phyloP scores from a whole-genome alignment of 2,888 invertebrate genomes.

The Lucinisca nassula region DNA sequence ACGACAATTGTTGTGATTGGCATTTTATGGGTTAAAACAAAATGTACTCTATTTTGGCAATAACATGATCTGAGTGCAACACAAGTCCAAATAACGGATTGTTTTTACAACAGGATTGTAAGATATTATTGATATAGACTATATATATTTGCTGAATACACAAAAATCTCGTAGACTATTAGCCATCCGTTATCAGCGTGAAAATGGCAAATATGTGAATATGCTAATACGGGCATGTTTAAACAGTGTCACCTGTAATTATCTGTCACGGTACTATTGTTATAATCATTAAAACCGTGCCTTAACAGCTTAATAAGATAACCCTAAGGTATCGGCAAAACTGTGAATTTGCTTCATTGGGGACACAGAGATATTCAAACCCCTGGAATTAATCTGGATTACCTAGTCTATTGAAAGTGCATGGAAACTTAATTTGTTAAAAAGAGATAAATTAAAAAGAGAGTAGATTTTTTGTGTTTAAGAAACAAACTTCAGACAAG shows the following conservation, averaged over 20 bases:
- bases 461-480: neutral
- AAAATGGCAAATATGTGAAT: neutral
- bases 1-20: too few species aligned
- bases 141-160: neutral
- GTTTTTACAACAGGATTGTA: neutral
- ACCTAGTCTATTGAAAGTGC: too few species aligned
- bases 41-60: too few species aligned
- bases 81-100: neutral
- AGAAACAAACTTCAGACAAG: neutral
- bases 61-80: neutral
- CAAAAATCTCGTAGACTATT: neutral
- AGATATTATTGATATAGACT: constrained; percentile 2
- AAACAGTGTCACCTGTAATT: constrained; percentile 4
- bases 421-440: too few species aligned
- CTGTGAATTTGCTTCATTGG: too few species aligned
- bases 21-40: too few species aligned
- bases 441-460: neutral
- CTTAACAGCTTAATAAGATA: neutral
- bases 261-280: neutral
- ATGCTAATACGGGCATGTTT: neutral
- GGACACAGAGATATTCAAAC: too few species aligned
- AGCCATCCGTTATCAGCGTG: neutral
- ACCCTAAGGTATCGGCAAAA: neutral
- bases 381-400: too few species aligned
- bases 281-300: neutral